Base-by-base conservation (phyloP, 2,888 invertebrate species). In the Corythucha ciliata region DNA sequence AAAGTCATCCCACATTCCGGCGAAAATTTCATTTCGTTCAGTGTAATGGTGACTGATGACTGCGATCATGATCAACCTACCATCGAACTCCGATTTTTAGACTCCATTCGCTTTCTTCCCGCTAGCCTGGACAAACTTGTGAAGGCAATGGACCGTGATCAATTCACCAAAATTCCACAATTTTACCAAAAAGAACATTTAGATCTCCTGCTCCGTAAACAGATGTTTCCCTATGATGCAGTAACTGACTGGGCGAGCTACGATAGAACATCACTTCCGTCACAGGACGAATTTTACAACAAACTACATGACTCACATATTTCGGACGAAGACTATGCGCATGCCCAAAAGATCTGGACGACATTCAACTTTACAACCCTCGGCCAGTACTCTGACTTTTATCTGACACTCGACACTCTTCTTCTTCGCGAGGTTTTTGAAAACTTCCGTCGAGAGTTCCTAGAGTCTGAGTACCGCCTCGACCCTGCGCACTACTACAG, bases 341-440 rank as follows among this genome's bases (percentile, higher is more conserved):
- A 64, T 59, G 67, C 68, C 4, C 25, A 55, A 29, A 56, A 53
- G 4, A 63, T 67, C 1, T 68, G 67, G 65, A 18, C 56, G 1
- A 49, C 32, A 20, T 68, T 69, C 41, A 36, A 61, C 1, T 60
- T 62, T 25, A 46, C 59, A 29, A 64, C 54, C 22, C 49, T 68
- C 14, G 62, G 62, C 1, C 64, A 67, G 46, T 69, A 68, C 52
- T 58, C 34, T 2, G 39, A 52, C 18, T 36, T 57, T 16, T 57
- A 53, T 24, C 32, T 54, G 10, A 49, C 54, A 37, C 22, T 40
- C 1, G 52, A 54, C 39, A 48, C 56, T 8, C n/a, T 50, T 10
- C 27, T 56, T 16, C 37, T 56, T 6, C 22, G 41, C 24, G 54
- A 59, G 33, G 48, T 58, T 42, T 50, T 58, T 36, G 55, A 58